Conservation (phyloP, 2,113 vertebrate species). For the Chaetops frenatus region DNA sequence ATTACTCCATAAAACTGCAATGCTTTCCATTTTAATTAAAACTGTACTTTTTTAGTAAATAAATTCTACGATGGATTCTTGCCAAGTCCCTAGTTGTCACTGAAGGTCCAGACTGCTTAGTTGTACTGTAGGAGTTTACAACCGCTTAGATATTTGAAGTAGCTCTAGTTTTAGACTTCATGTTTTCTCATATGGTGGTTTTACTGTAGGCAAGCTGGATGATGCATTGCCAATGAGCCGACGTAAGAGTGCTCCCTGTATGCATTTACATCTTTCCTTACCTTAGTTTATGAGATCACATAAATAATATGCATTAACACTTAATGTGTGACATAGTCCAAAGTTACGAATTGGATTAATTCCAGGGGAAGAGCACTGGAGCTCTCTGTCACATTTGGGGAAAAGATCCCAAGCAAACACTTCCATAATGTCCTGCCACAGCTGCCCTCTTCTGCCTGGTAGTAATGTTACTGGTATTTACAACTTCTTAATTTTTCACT, state of each 20-base stretch:
- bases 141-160: neutral
- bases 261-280: neutral
- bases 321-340: neutral
- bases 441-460: neutral
- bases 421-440: neutral
- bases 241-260: neutral
- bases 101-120: neutral
- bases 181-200: neutral
- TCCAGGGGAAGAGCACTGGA: neutral
- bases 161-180: neutral
- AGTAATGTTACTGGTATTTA: neutral
- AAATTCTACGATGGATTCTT: neutral
- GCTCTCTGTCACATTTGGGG: neutral
- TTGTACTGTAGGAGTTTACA: neutral
- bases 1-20: rapidly evolving
- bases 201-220: neutral
- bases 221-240: neutral
- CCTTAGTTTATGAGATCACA: neutral
- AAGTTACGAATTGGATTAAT: neutral
- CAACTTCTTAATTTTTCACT: neutral
- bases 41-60: neutral
- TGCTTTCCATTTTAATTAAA: neutral
- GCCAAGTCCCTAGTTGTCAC: neutral
- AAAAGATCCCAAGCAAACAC: neutral
- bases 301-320: neutral